phyloP scores from a whole-genome alignment of 2,888 invertebrate species.

The Erebia epiphron region DNA sequence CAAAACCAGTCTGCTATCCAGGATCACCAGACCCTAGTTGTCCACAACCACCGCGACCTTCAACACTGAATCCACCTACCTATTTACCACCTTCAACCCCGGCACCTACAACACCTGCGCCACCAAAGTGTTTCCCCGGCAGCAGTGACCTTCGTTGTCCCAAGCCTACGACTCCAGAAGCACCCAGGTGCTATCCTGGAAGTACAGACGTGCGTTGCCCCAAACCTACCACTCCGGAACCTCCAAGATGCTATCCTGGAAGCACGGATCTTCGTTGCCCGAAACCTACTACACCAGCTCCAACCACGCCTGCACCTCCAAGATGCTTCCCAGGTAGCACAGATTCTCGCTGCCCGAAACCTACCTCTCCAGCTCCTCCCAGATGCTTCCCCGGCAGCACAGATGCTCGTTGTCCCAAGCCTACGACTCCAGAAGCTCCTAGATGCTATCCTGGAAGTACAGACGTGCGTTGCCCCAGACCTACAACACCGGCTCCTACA shows the following conservation, averaged over 20 bases:
- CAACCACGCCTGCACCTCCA: no score
- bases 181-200: constrained; percentile 59
- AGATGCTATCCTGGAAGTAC: no score
- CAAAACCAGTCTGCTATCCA: constrained; percentile 47
- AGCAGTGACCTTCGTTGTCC: constrained; percentile 46
- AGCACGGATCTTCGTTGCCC: constrained; percentile 48
- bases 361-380: no score
- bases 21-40: constrained; percentile 49
- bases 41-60: constrained; percentile 38
- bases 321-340: no score
- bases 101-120: constrained; percentile 30
- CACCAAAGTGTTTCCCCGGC: constrained; percentile 51
- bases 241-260: constrained; percentile 56
- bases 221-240: no score
- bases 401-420: no score
- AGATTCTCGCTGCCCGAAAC: no score
- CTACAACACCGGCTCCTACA: no score
- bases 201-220: constrained; percentile 48
- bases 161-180: constrained; percentile 46
- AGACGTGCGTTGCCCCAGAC: no score
- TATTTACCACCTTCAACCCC: constrained; percentile 49
- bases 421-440: no score
- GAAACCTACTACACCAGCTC: no score
- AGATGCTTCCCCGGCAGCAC: no score
- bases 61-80: constrained; percentile 42